Conservation (phyloP, 2,797 vertebrate species). For the Sebastes melanostomus region DNA sequence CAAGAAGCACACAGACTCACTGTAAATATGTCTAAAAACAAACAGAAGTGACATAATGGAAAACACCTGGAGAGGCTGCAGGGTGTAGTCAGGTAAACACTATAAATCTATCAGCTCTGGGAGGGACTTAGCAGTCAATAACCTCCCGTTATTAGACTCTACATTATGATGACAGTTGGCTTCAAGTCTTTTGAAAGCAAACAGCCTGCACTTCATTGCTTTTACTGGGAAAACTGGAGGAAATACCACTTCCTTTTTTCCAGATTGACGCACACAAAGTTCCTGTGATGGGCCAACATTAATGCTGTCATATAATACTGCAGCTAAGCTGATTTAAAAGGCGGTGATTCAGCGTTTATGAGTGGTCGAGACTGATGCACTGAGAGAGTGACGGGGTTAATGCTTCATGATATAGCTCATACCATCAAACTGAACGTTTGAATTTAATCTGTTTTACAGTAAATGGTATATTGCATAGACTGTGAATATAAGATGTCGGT, state of each 20-base stretch:
- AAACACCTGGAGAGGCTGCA: neutral
- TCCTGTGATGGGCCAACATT: neutral
- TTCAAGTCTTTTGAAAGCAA: neutral
- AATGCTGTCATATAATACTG: neutral
- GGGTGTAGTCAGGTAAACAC: neutral
- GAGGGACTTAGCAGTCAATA: slow-evolving; percentile 13
- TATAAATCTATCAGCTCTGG: neutral
- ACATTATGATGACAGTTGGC: neutral
- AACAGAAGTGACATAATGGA: neutral
- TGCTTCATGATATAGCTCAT: neutral
- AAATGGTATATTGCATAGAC: neutral
- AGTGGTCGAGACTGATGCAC: neutral
- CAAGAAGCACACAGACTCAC: neutral
- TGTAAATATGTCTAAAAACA: neutral
- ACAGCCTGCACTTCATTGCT: neutral
- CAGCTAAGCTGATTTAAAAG: slow-evolving; percentile 12
- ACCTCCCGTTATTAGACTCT: neutral
- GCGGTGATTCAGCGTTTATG: neutral
- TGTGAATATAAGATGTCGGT: neutral
- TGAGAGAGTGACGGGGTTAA: neutral
- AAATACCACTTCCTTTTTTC: slow-evolving; percentile 13
- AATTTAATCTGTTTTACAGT: neutral
- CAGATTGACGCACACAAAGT: neutral
- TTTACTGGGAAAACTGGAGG: neutral
- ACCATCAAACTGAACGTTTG: neutral